Evolutionary conservation across 2,888 invertebrate species (phyloP).

Genomic region (Pristionchus japonicus): DNA sequence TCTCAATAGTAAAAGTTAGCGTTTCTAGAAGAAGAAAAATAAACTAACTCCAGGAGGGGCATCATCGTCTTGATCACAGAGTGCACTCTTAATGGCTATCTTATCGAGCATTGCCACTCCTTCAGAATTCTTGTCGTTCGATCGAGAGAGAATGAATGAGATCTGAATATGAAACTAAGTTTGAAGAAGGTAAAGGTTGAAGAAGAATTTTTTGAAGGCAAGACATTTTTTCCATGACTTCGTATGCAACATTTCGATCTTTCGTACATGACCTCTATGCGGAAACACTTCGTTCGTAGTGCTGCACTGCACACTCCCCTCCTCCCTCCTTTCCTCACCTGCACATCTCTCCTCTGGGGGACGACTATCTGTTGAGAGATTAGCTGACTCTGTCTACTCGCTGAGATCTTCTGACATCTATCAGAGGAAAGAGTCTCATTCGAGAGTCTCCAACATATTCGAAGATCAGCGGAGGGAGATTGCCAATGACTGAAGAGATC

Average conservation of each 20-base stretch:
- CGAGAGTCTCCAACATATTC: slow-evolving; percentile 57
- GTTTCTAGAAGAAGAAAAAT: no score
- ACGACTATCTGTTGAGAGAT: slow-evolving; percentile 52
- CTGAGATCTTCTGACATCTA: slow-evolving; percentile 55
- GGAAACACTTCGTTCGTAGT: no score
- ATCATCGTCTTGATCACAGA: not conserved
- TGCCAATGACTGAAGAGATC: slow-evolving; percentile 62
- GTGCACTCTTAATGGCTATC: not conserved
- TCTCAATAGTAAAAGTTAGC: no score
- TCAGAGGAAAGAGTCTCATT: slow-evolving; percentile 52
- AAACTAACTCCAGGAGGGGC: not conserved
- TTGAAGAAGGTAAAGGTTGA: not conserved
- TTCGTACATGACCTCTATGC: not conserved
- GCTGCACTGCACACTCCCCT: not conserved
- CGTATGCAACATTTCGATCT: not conserved
- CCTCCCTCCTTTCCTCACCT: slow-evolving; percentile 1
- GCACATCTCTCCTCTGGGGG: slow-evolving; percentile 21
- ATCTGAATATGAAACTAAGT: slow-evolving; percentile 19
- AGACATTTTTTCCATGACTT: no score
- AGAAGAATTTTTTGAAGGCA: no score
- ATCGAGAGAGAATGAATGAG: not conserved
- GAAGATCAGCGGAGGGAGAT: slow-evolving; percentile 58
- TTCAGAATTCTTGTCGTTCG: slow-evolving; percentile 7
- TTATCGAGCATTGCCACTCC: slow-evolving; percentile 45
- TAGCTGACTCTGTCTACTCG: slow-evolving; percentile 57